Evolutionary conservation across 2,113 vertebrate species (phyloP).

Genomic region (Anguilla japonica): DNA sequence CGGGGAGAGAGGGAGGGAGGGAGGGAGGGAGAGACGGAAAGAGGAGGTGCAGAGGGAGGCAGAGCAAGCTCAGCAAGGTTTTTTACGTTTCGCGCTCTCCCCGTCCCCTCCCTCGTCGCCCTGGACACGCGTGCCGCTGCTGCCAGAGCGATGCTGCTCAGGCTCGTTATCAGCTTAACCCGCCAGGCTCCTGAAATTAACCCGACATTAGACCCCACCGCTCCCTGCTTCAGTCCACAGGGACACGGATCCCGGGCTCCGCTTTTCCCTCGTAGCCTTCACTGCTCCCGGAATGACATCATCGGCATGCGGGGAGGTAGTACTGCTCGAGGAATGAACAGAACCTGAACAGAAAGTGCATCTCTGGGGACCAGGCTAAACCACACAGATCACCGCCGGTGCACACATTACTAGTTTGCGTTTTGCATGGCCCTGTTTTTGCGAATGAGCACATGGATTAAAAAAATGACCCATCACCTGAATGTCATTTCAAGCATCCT

Average conservation of each 20-base stretch:
- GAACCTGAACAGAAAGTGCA: no score
- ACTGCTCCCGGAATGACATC: not conserved
- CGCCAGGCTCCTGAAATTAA: conserved; percentile 16
- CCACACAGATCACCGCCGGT: no score
- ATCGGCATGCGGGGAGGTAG: conserved; percentile 26
- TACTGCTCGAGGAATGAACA: not conserved
- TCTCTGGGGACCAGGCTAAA: not conserved
- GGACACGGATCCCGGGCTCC: not conserved
- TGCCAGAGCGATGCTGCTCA: not conserved
- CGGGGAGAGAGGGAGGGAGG: not conserved
- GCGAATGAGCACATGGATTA: not conserved
- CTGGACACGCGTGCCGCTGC: not conserved
- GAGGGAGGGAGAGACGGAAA: not conserved
- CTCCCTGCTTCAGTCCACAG: not conserved
- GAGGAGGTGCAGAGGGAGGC: not conserved
- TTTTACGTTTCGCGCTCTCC: not conserved
- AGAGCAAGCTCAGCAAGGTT: not conserved
- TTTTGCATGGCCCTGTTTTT: not conserved
- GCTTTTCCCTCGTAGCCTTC: conserved; percentile 24
- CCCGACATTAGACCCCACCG: not conserved
- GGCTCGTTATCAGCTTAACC: not conserved
- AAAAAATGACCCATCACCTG: not conserved
- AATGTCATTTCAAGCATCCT: not conserved
- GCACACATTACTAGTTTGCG: no score
- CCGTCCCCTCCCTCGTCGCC: not conserved